Evolutionary conservation across 2,888 invertebrate species (phyloP).

Genomic region (Tryphoninae sp.): DNA sequence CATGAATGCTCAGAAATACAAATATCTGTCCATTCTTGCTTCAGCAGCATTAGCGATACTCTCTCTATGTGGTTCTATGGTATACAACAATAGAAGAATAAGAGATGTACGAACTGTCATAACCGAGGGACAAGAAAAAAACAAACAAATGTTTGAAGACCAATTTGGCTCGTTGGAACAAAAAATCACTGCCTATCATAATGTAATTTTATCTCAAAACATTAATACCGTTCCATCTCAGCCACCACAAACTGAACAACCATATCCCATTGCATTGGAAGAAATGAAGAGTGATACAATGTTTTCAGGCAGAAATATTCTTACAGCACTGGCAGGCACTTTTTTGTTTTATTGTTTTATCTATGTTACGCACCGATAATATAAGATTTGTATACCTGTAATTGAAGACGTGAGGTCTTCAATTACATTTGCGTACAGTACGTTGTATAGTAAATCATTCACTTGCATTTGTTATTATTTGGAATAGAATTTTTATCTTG

Average conservation of each 20-base stretch:
- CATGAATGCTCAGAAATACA: slow-evolving; percentile 77
- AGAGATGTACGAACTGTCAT: slow-evolving; percentile 71
- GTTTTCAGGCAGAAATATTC: slow-evolving; percentile 28
- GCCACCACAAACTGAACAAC: too few relatives aligned
- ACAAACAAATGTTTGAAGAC: slow-evolving; percentile 68
- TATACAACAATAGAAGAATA: slow-evolving; percentile 77
- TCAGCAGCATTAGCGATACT: slow-evolving; percentile 74
- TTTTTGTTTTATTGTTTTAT: background rate
- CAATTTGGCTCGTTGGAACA: slow-evolving; percentile 64
- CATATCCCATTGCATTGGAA: too few relatives aligned
- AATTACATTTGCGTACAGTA: too few relatives aligned
- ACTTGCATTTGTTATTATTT: background rate
- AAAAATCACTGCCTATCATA: slow-evolving; percentile 2
- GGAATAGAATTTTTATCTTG: slow-evolving; percentile 8
- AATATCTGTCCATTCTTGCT: slow-evolving; percentile 77
- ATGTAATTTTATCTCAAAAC: background rate
- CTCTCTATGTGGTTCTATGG: slow-evolving; percentile 76
- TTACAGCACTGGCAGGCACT: background rate
- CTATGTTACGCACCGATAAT: background rate
- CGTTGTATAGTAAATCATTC: background rate
- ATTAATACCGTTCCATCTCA: background rate
- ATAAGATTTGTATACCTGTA: background rate
- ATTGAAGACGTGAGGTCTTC: background rate
- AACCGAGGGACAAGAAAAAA: slow-evolving; percentile 69
- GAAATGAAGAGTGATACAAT: background rate